Conservation (phyloP, 2,797 vertebrate genomes). For the Loriculus beryllinus region DNA sequence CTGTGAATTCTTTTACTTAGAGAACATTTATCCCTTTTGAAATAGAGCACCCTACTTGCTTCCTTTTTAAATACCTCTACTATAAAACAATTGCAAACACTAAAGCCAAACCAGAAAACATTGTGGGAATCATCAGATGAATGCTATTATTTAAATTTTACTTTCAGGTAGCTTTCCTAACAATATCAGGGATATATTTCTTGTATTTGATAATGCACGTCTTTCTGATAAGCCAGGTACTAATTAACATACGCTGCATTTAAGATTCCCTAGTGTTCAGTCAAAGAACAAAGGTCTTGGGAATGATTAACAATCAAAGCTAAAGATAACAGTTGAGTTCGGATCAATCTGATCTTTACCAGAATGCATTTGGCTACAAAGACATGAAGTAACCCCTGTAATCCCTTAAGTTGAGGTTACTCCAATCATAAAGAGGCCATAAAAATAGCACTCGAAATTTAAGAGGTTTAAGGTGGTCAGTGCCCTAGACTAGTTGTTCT, state of each 20-base stretch:
- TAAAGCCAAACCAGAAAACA: not conserved
- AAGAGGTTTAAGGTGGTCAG: constrained; percentile 40
- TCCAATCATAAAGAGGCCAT: constrained; percentile 30
- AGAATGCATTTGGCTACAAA: constrained; percentile 50
- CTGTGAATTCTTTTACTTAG: not conserved
- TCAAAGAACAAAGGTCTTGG: constrained; percentile 26
- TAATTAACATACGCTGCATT: not conserved
- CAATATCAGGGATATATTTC: not conserved
- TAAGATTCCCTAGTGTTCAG: not conserved
- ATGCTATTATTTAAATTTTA: not conserved
- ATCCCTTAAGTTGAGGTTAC: constrained; percentile 62
- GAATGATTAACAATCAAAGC: constrained; percentile 39
- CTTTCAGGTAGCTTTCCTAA: not conserved
- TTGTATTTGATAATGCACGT: not conserved
- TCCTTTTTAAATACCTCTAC: not conserved
- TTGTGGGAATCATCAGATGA: not conserved
- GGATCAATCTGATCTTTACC: constrained; percentile 52
- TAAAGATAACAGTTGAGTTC: constrained; percentile 54
- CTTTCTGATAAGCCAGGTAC: not conserved
- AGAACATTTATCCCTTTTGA: not conserved
- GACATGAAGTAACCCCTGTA: constrained; percentile 58
- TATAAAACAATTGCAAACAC: not conserved
- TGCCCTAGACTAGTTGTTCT: not conserved
- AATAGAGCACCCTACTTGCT: not conserved
- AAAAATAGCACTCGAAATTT: constrained; percentile 54